Base-by-base conservation (phyloP, 2,113 vertebrate genomes). In the Lamprologus callipterus region DNA sequence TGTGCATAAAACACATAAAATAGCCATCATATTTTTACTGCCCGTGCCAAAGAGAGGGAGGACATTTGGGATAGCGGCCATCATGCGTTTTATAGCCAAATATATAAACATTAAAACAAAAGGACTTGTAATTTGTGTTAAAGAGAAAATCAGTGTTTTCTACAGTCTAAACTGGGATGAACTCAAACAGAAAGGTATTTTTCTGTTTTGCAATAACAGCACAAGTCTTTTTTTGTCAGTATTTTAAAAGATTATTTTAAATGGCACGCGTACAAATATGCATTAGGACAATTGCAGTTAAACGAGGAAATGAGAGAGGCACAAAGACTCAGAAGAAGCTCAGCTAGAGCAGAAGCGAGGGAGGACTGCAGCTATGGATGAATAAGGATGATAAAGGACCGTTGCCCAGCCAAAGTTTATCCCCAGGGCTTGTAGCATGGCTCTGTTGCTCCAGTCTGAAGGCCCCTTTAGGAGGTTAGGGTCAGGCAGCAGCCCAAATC, bases 381-480 rank as follows among this genome's bases (percentile, higher is more conserved):
- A 92, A 89, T 89, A 78, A 90, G 92, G 86, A 95, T 95, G 93
- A 94, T 93, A 54, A 92, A 95, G 75, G 85, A 91, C 84, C 68
- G 14, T 16, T 40, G 81, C 82, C 79, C 26, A 75, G 87, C 63
- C 84, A 87, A 87, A 86, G 82, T 91, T 86, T 89, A 90, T 94
- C 95, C 90, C 90, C 55, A 12, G 90, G 87, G 93, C 82, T 92
- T 87, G 88, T 84, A 33, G 47, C 7, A 5, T 83, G 87, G 79
- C 87, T 94, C 89, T 81, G 81, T 84, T 87, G 58, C 82, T 87
- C 84, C 79, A 81, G 81, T 83, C 54, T 58, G 81, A 85, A 85
- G 88, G 86, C 68, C 89, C 93, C 92, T 93, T 91, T 53, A 90
- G 90, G 89, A 87, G 90, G 89, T 90, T 91, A 37, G 91, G 90